These are phyloP conservation scores for Aphelenchoides fujianensis DNA, from an alignment of 1,140 invertebrate species.

Conservation along the genomic window DNA sequence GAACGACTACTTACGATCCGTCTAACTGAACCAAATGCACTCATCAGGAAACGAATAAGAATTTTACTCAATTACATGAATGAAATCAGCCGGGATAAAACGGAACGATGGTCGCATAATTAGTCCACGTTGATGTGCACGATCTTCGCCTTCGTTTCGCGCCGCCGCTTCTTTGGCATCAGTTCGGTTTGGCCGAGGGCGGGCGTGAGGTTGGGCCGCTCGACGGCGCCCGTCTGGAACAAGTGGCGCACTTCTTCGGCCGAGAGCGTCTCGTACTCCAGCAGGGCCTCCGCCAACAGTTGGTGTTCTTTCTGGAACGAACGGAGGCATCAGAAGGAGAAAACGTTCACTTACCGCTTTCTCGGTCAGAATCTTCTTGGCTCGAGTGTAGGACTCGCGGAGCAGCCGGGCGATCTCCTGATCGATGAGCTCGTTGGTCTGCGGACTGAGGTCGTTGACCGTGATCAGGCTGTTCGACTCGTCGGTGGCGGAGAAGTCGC, in stretches of 20 bases:
- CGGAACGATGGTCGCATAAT: too few relatives aligned
- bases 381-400: conserved; percentile 90
- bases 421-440: conserved; percentile 82
- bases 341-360: conserved; percentile 66
- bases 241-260: conserved; percentile 75
- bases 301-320: conserved; percentile 75
- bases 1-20: too few relatives aligned
- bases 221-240: conserved; percentile 26
- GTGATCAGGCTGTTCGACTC: conserved; percentile 65
- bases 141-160: not conserved
- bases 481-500: conserved; percentile 69
- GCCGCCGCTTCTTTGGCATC: conserved; percentile 7
- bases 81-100: too few relatives aligned
- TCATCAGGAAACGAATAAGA: too few relatives aligned
- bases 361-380: conserved; percentile 78
- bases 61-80: too few relatives aligned
- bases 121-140: conserved; percentile 15
- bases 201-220: conserved; percentile 18
- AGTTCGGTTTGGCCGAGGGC: not conserved
- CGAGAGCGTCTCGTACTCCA: conserved; percentile 94
- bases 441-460: conserved; percentile 74
- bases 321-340: not conserved
- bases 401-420: conserved; percentile 82
- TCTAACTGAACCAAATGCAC: too few relatives aligned
- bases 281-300: conserved; percentile 81